Evolutionary conservation across 35 echinoderm and acorn worm species (phyloP).

Genomic region (Amphiura filiformis): DNA sequence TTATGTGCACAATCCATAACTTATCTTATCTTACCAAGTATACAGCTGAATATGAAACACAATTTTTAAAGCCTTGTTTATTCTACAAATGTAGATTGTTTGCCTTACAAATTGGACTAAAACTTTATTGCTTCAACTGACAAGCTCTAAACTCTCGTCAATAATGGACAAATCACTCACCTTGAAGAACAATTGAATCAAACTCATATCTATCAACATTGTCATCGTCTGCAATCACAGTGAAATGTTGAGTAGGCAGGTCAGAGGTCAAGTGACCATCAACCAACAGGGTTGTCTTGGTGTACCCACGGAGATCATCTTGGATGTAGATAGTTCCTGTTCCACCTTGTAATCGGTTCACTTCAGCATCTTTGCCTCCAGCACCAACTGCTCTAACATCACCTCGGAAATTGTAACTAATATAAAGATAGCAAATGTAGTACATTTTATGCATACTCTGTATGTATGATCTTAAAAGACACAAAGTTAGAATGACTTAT

Average conservation of each 20-base stretch:
- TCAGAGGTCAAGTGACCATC: constrained; percentile 27
- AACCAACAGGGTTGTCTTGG: constrained; percentile 28
- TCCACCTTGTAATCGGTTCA: constrained; percentile 36
- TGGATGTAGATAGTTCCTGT: constrained; percentile 68
- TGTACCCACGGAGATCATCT: constrained; percentile 41
- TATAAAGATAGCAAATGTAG: neutral
- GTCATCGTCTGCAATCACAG: constrained; percentile 33
- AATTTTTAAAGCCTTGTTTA: no score
- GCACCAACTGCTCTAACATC: constrained; percentile 24
- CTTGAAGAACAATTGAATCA: constrained; percentile 53
- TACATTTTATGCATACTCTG: no score
- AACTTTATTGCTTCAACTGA: no score
- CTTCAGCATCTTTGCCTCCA: constrained; percentile 6
- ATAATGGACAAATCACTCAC: no score
- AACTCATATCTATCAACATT: constrained; percentile 19
- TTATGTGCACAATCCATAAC: no score
- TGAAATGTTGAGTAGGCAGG: constrained; percentile 28
- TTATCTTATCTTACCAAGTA: no score
- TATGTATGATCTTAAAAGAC: neutral
- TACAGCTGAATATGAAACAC: no score
- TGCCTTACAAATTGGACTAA: no score
- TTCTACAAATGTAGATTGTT: no score
- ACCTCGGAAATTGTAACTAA: constrained; percentile 57
- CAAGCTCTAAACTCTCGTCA: no score
- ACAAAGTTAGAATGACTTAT: neutral